phyloP scores from a whole-genome alignment of 1,140 invertebrate genomes.

The Drosophila quadrilineata region DNA sequence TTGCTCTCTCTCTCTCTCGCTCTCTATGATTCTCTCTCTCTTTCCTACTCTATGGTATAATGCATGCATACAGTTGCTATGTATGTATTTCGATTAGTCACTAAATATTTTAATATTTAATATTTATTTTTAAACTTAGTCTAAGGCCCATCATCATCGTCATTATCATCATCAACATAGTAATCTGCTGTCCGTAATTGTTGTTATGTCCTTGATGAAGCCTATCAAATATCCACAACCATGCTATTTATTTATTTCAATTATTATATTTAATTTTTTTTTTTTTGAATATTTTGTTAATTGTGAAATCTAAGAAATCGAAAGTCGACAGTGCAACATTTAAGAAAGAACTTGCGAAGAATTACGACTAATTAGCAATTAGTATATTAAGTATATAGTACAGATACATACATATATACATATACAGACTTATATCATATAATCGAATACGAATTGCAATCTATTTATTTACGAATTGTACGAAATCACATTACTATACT shows the following conservation, averaged over 20 bases:
- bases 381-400: too few relatives aligned
- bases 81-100: conserved; percentile 71
- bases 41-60: not conserved
- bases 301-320: too few relatives aligned
- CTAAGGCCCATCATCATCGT: conserved; percentile 43
- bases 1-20: not conserved
- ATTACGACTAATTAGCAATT: too few relatives aligned
- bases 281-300: conserved; percentile 44
- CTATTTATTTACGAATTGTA: conserved; percentile 26
- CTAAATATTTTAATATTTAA: conserved; percentile 79
- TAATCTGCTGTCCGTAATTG: too few relatives aligned
- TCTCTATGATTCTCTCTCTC: not conserved
- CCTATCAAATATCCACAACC: conserved; percentile 27
- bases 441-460: conserved; percentile 23
- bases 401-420: too few relatives aligned
- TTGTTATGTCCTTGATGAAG: too few relatives aligned
- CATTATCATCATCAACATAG: too few relatives aligned
- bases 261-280: conserved; percentile 49
- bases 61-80: conserved; percentile 24
- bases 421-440: conserved; percentile 14
- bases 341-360: too few relatives aligned
- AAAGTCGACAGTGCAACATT: too few relatives aligned
- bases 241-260: conserved; percentile 35
- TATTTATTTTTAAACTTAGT: conserved; percentile 73
- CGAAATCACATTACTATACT: conserved; percentile 19